Evolutionary conservation across 2,888 invertebrate genomes (phyloP).

Genomic region (Suillia variegata): DNA sequence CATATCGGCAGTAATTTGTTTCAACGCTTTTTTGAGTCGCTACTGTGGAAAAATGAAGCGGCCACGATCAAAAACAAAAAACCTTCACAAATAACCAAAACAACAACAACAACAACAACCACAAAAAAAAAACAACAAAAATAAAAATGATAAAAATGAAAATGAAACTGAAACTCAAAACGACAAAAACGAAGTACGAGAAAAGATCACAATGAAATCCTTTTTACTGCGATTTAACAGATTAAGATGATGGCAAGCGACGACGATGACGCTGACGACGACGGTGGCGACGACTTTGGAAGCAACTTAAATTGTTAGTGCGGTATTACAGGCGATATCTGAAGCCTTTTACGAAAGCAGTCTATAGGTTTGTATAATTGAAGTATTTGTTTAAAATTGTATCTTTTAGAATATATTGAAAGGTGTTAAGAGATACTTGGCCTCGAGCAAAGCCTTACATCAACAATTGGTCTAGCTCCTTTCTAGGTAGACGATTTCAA

Average conservation of each 20-base stretch:
- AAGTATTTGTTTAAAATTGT: too few relatives aligned
- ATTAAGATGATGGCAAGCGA: neutral
- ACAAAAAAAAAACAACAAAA: constrained; percentile 22
- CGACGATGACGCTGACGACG: neutral
- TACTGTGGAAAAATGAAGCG: constrained; percentile 35
- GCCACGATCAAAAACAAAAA: constrained; percentile 36
- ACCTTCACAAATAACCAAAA: too few relatives aligned
- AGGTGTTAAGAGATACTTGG: too few relatives aligned
- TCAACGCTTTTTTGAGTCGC: constrained; percentile 36
- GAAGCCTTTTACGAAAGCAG: too few relatives aligned
- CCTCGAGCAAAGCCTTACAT: too few relatives aligned
- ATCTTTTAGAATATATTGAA: too few relatives aligned
- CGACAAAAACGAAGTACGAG: too few relatives aligned
- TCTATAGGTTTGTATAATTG: too few relatives aligned
- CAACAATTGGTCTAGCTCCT: too few relatives aligned
- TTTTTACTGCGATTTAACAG: constrained; percentile 26
- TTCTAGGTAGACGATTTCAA: too few relatives aligned
- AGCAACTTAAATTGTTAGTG: neutral
- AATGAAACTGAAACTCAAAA: constrained; percentile 13
- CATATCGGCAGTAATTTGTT: constrained; percentile 41
- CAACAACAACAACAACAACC: too few relatives aligned
- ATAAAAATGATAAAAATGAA: constrained; percentile 22
- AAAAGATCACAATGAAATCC: constrained; percentile 38
- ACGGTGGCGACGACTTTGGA: neutral
- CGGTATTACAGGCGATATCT: constrained; percentile 19